phyloP scores from a whole-genome alignment of 2,113 vertebrate species.

The Setophaga coronata region DNA sequence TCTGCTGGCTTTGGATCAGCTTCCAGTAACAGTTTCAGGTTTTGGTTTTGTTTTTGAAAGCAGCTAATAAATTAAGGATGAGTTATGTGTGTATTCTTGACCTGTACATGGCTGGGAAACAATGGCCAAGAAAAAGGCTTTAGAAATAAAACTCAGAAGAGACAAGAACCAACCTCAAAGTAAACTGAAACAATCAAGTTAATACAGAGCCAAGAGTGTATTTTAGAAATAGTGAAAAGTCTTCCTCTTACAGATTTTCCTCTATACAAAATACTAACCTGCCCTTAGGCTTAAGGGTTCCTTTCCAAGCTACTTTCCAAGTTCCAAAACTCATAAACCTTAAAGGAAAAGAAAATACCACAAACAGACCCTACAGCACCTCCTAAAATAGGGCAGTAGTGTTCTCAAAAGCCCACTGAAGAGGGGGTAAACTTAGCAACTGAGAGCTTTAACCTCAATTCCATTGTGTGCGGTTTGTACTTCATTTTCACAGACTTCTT shows the following conservation, averaged over 20 bases:
- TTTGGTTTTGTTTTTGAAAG: not conserved
- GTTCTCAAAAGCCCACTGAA: not conserved
- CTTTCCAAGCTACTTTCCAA: not conserved
- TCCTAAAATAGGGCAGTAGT: not conserved
- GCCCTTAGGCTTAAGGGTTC: not conserved
- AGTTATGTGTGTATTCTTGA: not conserved
- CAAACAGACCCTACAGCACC: not conserved
- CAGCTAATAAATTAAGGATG: not conserved
- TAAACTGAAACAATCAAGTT: not conserved
- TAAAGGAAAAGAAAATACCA: not conserved
- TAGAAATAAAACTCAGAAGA: not conserved
- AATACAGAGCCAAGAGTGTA: not conserved
- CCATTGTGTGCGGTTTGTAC: not conserved
- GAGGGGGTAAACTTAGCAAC: not conserved
- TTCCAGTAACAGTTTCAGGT: not conserved
- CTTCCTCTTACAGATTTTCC: not conserved
- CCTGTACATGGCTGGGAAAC: not conserved
- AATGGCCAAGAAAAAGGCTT: not conserved
- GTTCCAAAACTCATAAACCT: not conserved
- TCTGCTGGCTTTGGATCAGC: not conserved
- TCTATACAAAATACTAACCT: not conserved
- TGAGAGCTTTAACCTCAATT: not conserved
- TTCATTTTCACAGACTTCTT: not conserved
- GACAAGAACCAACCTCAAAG: not conserved
- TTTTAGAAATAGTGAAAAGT: not conserved